These are phyloP conservation scores for Harmothoe impar DNA, from an alignment of 2,888 invertebrate species.

Conservation along the genomic window DNA sequence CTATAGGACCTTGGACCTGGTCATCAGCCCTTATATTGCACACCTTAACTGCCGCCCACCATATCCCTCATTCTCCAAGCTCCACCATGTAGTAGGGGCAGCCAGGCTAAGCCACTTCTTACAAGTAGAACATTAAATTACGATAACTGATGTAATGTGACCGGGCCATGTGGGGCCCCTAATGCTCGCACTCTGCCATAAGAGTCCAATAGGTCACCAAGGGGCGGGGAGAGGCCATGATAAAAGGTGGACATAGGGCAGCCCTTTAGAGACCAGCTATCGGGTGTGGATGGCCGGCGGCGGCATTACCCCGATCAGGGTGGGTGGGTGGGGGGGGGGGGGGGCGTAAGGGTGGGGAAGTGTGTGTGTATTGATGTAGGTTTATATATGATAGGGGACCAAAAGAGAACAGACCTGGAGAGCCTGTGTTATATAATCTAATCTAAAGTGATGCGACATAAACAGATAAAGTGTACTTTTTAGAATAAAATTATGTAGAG, in stretches of 20 bases:
- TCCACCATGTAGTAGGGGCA: not conserved
- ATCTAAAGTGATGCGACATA: no score
- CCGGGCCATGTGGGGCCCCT: not conserved
- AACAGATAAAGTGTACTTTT: no score
- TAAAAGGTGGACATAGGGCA: not conserved
- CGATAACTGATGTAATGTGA: slow-evolving; percentile 10
- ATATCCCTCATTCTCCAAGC: not conserved
- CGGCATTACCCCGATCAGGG: not conserved
- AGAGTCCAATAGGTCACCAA: slow-evolving; percentile 6
- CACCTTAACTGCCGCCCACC: not conserved
- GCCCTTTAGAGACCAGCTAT: not conserved
- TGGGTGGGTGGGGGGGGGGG: not conserved
- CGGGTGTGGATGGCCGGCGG: not conserved
- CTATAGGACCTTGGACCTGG: no score
- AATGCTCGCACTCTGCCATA: not conserved
- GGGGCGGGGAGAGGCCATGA: not conserved
- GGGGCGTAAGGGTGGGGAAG: not conserved
- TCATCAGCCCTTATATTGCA: no score
- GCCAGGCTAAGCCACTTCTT: not conserved
- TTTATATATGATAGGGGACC: no score
- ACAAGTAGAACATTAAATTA: not conserved
- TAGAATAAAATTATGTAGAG: no score
- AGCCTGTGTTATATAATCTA: no score
- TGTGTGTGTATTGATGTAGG: no score
- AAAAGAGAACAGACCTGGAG: no score